These are phyloP conservation scores for Varecia variegata DNA, from an alignment of 2,797 vertebrate species.

Conservation along the genomic window DNA sequence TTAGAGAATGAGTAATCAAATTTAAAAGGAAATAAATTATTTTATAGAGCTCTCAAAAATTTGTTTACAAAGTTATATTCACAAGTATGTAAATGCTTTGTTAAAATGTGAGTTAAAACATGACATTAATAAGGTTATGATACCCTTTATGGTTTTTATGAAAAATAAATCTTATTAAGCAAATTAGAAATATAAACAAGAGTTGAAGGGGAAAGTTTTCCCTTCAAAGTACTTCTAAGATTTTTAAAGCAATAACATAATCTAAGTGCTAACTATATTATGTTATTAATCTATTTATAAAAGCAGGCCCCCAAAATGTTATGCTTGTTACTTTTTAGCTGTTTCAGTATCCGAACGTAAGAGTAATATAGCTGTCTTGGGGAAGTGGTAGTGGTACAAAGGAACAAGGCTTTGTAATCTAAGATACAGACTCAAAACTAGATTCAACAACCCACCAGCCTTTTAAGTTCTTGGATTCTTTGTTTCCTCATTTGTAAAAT, in stretches of 20 bases:
- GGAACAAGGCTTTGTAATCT: background rate
- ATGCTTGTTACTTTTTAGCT: background rate
- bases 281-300: background rate
- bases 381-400: rapidly evolving
- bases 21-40: slow-evolving; percentile 15
- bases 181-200: background rate
- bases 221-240: slow-evolving; percentile 4
- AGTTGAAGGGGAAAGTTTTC: background rate
- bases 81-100: background rate
- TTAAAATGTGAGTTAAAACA: background rate
- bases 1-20: background rate
- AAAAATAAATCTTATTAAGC: background rate
- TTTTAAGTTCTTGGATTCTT: background rate
- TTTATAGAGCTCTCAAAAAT: background rate
- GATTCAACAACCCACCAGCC: background rate
- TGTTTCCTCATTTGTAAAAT: background rate
- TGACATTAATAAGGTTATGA: background rate
- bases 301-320: background rate
- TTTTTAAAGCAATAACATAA: background rate
- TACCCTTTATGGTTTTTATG: background rate
- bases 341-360: background rate
- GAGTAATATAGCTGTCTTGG: background rate
- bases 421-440: background rate
- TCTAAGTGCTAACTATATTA: background rate
- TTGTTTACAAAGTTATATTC: background rate